These are phyloP conservation scores for Lepidocolaptes lacrymiger DNA, from an alignment of 2,797 vertebrate genomes.

Conservation along the genomic window DNA sequence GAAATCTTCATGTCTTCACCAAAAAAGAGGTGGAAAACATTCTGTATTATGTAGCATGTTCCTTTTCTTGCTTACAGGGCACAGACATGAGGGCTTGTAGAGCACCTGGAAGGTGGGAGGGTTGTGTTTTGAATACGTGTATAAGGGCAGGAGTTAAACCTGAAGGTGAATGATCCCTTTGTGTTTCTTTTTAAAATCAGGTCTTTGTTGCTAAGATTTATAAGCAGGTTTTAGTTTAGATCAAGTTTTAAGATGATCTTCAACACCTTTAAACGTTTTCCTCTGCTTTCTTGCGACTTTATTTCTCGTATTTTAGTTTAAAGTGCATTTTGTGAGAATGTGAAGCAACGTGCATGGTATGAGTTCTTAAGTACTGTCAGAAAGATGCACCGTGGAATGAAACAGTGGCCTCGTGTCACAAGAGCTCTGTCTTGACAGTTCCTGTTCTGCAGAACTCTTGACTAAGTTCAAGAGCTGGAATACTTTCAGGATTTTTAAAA, in stretches of 20 bases:
- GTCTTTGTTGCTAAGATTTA: not conserved
- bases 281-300: not conserved
- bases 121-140: not conserved
- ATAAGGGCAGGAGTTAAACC: not conserved
- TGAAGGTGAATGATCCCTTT: not conserved
- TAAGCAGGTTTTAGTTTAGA: not conserved
- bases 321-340: not conserved
- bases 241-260: not conserved
- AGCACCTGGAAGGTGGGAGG: not conserved
- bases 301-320: not conserved
- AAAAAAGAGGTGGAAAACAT: not conserved
- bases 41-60: not conserved
- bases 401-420: not conserved
- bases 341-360: not conserved
- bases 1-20: not conserved
- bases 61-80: not conserved
- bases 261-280: not conserved
- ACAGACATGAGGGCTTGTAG: not conserved
- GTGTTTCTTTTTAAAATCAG: not conserved
- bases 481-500: not conserved
- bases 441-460: not conserved
- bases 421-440: not conserved
- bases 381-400: not conserved
- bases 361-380: conserved; percentile 9
- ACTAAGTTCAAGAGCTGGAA: not conserved